Evolutionary conservation across 1,140 invertebrate species (phyloP).

Genomic region (Pseudomyrmex concolor): DNA sequence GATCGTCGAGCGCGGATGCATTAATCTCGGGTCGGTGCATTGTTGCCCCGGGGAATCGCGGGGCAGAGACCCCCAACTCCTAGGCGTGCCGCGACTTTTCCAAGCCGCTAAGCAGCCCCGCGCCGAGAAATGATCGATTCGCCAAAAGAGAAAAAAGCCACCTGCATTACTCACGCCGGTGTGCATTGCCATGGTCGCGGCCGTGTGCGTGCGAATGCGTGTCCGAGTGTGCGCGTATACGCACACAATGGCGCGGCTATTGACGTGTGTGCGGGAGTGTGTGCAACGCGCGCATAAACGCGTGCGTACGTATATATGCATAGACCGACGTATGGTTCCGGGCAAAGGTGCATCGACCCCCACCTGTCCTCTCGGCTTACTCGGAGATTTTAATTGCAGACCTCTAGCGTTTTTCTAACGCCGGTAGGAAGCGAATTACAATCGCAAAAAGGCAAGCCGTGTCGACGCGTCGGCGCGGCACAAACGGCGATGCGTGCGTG

Average conservation of each 20-base stretch:
- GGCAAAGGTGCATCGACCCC: constrained; percentile 70
- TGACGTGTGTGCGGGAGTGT: constrained; percentile 61
- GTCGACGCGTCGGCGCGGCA: constrained; percentile 37
- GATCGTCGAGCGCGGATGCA: constrained; percentile 57
- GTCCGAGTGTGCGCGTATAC: not conserved
- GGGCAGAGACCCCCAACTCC: constrained; percentile 56
- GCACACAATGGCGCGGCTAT: constrained; percentile 8
- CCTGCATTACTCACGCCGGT: constrained; percentile 41
- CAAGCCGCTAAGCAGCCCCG: constrained; percentile 54
- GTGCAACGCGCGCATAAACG: constrained; percentile 44
- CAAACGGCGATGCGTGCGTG: not conserved
- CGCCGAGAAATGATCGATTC: constrained; percentile 56
- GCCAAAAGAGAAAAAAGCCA: constrained; percentile 52
- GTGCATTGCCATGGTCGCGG: constrained; percentile 8
- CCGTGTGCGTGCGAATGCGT: too few relatives aligned
- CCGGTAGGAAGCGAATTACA: constrained; percentile 76
- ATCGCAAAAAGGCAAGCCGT: constrained; percentile 62
- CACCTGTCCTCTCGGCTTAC: constrained; percentile 55
- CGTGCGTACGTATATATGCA: constrained; percentile 35
- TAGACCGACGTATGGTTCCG: constrained; percentile 55
- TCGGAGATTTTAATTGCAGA: constrained; percentile 77
- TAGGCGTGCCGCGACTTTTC: constrained; percentile 62
- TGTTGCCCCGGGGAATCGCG: constrained; percentile 55
- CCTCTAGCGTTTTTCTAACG: constrained; percentile 72
- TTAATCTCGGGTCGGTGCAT: constrained; percentile 61